Base-by-base conservation (phyloP, 2,888 invertebrate genomes). In the Podabrus alpinus region DNA sequence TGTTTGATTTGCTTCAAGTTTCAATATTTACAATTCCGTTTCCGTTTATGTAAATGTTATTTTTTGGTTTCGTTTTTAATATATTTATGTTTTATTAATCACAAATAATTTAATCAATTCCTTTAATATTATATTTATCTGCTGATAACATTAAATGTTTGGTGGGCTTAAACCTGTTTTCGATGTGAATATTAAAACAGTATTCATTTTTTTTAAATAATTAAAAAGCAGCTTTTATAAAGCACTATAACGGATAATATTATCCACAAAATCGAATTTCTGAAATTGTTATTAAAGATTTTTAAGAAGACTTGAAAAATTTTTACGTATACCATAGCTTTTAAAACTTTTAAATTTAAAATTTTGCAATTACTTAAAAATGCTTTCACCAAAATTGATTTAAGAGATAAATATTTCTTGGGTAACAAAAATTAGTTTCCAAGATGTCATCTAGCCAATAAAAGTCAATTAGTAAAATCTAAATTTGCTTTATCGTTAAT, bases 401-500 rank as follows among this genome's bases (percentile, higher is more conserved):
- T 64, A 21, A 64, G 62, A 64, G 62, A 64, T 64, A 64, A 64
- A 64, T 64, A 45, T 64, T 64, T 64, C 62, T 64, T 64, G 45
- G 45, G 45, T 64, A 68, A 67, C 24, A 68, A 69, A 73, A 73
- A 73, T 73, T 73, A 73, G 68, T 73, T 73, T 68, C 66, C 71
- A 73, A 73, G 72, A 68, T 68, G 68, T 69, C 68, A 68, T 62
- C 68, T 66, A 73, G 68, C 72, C 64, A 73, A 73, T 73, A 73
- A 73, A 73, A 73, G 72, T 73, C 72, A 73, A 73, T 73, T 73
- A 73, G 64, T 62, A 13, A 68, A 73, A 73, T 73, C 72, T 73
- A 73, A 73, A 68, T 73, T 68, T 73, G 69, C 72, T 73, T 73
- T 73, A 73, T 73, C 72, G 68, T 68, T 68, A 73, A 73, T 73